Conservation (phyloP, 2,888 invertebrate species). For the Drosophila paranaensis region DNA sequence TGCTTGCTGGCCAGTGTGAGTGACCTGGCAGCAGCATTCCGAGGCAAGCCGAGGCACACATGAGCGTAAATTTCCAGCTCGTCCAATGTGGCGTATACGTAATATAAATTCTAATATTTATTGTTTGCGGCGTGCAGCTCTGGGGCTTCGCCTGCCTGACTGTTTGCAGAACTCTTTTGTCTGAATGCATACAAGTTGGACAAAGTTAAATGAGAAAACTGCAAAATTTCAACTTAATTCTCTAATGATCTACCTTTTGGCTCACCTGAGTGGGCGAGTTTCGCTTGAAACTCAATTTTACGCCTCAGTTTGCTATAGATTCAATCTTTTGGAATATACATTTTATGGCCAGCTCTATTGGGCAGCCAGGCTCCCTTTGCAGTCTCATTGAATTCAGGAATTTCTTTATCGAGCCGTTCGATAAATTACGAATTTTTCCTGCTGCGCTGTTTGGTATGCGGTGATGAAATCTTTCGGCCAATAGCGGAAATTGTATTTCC, state of each 20-base stretch:
- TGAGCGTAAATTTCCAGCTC: slow-evolving; percentile 36
- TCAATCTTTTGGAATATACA: background rate
- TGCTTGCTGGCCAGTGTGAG: slow-evolving; percentile 8
- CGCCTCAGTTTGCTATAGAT: background rate
- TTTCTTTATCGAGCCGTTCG: background rate
- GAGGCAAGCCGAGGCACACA: slow-evolving; percentile 9
- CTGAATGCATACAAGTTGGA: background rate
- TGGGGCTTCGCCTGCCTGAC: background rate
- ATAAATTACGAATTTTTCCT: slow-evolving; percentile 1
- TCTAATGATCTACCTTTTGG: background rate
- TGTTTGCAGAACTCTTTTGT: background rate
- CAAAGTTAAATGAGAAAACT: background rate
- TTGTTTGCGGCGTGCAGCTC: background rate
- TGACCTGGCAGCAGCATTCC: slow-evolving; percentile 52
- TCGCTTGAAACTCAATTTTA: background rate
- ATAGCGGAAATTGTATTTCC: slow-evolving; percentile 68
- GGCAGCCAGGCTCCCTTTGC: background rate
- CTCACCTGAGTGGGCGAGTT: background rate
- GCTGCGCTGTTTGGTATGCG: background rate
- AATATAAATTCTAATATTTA: slow-evolving; percentile 21
- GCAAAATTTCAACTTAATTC: background rate
- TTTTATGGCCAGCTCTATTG: background rate
- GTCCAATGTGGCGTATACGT: slow-evolving; percentile 44
- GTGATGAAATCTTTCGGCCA: slow-evolving; percentile 25
- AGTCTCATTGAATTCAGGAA: background rate